These are phyloP conservation scores for Tetrapedia diversipes DNA, from an alignment of 2,888 invertebrate species.

Conservation along the genomic window DNA sequence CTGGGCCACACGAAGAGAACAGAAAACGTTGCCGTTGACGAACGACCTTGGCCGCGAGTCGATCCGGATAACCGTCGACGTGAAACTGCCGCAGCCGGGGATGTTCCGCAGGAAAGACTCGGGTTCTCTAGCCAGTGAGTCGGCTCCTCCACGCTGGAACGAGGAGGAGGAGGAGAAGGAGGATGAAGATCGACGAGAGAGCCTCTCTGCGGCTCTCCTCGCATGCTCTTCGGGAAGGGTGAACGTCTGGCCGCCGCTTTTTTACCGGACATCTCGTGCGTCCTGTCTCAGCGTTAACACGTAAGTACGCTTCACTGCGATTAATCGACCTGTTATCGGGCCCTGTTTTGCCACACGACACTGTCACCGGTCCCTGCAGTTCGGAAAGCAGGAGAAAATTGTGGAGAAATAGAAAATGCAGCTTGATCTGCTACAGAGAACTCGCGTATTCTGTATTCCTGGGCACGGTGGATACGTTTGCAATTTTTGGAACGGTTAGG, in stretches of 20 bases:
- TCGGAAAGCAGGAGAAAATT: no score
- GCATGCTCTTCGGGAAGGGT: constrained; percentile 40
- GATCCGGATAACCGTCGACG: constrained; percentile 73
- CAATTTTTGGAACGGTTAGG: no score
- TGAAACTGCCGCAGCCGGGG: constrained; percentile 73
- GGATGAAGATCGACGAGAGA: constrained; percentile 58
- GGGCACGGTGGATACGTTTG: no score
- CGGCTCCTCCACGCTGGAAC: constrained; percentile 68
- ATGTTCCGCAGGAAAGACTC: constrained; percentile 69
- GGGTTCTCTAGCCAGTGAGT: constrained; percentile 69
- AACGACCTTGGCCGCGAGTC: constrained; percentile 71
- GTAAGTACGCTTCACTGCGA: constrained; percentile 5
- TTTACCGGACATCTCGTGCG: constrained; percentile 47
- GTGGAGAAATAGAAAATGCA: no score
- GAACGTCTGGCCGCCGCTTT: constrained; percentile 40
- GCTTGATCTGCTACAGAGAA: no score
- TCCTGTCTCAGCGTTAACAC: background rate
- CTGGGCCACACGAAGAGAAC: background rate
- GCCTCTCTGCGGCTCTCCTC: constrained; percentile 33
- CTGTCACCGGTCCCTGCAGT: no score
- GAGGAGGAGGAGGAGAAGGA: constrained; percentile 60
- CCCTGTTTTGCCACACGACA: no score
- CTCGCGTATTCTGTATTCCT: no score
- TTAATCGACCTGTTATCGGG: constrained; percentile 9
- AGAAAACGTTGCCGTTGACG: constrained; percentile 28